phyloP scores from a whole-genome alignment of 2,888 invertebrate genomes.

The Calephelis perditalis region DNA sequence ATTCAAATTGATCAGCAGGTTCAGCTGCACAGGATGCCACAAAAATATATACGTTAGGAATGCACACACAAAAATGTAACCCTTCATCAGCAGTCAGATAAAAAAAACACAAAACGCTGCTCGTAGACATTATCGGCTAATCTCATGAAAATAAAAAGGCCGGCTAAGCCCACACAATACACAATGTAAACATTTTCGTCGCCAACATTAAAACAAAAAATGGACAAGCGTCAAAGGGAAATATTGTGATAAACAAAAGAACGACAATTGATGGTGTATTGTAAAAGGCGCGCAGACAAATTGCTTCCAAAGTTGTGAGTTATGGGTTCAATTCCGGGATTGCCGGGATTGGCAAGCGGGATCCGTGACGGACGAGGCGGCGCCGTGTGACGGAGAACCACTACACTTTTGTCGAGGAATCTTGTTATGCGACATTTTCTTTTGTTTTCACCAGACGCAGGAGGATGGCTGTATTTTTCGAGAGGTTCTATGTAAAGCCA shows the following conservation, averaged over 20 bases:
- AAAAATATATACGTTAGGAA: too few species aligned
- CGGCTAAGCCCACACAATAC: too few species aligned
- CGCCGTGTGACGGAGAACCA: slow-evolving; percentile 34
- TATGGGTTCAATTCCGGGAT: slow-evolving; percentile 35
- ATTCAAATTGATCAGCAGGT: too few species aligned
- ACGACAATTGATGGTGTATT: slow-evolving; percentile 23
- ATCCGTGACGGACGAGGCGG: slow-evolving; percentile 34
- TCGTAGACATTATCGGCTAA: too few species aligned
- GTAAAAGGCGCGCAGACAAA: slow-evolving; percentile 33
- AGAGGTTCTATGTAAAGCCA: too few species aligned
- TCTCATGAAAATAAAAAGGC: too few species aligned
- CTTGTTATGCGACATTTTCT: slow-evolving; percentile 11
- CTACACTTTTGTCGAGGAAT: slow-evolving; percentile 21
- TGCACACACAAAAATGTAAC: too few species aligned
- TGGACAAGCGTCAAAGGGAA: slow-evolving; percentile 12
- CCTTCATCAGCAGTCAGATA: too few species aligned
- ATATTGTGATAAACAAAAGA: slow-evolving; percentile 19
- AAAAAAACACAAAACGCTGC: too few species aligned
- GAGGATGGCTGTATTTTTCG: too few species aligned
- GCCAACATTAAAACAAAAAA: slow-evolving; percentile 11
- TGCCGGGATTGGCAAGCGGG: slow-evolving; percentile 29
- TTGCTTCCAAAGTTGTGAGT: slow-evolving; percentile 32
- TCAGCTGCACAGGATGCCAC: too few species aligned
- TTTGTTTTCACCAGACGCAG: not conserved
- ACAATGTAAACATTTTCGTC: not conserved